phyloP scores from a whole-genome alignment of 2,888 invertebrate genomes.

The Falcaria lacertinaria region DNA sequence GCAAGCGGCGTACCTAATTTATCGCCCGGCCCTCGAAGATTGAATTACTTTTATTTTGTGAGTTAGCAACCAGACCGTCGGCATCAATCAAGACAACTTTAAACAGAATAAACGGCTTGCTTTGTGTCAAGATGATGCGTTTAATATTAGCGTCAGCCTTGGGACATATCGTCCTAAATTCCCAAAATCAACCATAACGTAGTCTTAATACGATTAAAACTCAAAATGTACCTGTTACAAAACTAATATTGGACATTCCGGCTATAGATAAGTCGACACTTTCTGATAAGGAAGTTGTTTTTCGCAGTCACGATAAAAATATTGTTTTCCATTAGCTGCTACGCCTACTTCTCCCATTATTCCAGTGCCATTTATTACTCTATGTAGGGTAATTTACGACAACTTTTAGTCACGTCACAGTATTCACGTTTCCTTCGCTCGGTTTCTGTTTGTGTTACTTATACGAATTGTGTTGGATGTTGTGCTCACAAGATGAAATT shows the following conservation, averaged over 20 bases:
- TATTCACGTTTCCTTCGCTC: too few relatives aligned
- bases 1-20: conserved; percentile 14
- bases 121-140: neutral
- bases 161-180: too few relatives aligned
- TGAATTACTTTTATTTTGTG: conserved; percentile 17
- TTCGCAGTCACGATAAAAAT: neutral
- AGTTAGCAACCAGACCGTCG: conserved; percentile 5
- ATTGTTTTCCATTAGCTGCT: neutral
- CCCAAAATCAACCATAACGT: neutral
- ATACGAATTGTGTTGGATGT: too few relatives aligned
- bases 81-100: conserved; percentile 15
- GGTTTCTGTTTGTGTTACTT: too few relatives aligned
- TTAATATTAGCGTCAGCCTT: too few relatives aligned
- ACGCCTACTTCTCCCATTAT: too few relatives aligned
- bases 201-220: neutral
- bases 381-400: too few relatives aligned
- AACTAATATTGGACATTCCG: neutral
- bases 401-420: too few relatives aligned
- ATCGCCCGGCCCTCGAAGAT: conserved; percentile 15
- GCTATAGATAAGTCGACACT: neutral
- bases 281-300: neutral
- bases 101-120: conserved; percentile 14
- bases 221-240: neutral
- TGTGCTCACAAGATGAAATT: too few relatives aligned
- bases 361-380: too few relatives aligned